phyloP scores from a whole-genome alignment of 2,113 vertebrate genomes.

The Hypanus sabinus region DNA sequence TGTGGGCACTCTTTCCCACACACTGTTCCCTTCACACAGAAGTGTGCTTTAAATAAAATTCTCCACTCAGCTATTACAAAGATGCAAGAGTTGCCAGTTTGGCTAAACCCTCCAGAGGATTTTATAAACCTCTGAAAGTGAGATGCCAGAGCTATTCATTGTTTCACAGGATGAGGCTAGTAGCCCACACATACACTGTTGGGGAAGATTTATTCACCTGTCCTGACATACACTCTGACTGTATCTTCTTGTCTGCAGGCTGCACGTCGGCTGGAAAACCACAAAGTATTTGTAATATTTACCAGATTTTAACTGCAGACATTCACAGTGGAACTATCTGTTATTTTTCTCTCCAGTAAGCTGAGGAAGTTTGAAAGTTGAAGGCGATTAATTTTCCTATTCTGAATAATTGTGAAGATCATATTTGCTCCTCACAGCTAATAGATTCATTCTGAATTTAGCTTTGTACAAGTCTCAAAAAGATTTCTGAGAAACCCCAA shows the following conservation, averaged over 20 bases:
- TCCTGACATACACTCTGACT: constrained; percentile 42
- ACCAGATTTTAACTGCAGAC: neutral
- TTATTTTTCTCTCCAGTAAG: neutral
- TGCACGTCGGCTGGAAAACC: constrained; percentile 39
- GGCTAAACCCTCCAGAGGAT: neutral
- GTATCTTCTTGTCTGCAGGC: neutral
- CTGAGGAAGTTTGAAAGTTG: neutral
- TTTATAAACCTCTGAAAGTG: neutral
- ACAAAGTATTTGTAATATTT: neutral
- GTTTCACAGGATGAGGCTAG: neutral
- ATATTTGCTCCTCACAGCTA: neutral
- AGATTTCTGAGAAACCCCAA: neutral
- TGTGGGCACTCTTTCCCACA: neutral
- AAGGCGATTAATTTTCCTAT: neutral
- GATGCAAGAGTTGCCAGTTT: neutral
- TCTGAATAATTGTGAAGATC: neutral
- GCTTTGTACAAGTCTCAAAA: neutral
- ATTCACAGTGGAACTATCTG: neutral
- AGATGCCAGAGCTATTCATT: neutral
- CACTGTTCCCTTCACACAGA: neutral
- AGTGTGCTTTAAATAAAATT: neutral
- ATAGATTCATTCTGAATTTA: neutral
- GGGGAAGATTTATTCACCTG: constrained; percentile 38
- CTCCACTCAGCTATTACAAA: neutral
- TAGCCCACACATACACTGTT: neutral